A percentile compares a stretch with the other conserved stretches of the same genome.
These are phyloP conservation scores for Agelastica alni DNA, from an alignment of 2,888 invertebrate genomes.

Conservation along the genomic window DNA sequence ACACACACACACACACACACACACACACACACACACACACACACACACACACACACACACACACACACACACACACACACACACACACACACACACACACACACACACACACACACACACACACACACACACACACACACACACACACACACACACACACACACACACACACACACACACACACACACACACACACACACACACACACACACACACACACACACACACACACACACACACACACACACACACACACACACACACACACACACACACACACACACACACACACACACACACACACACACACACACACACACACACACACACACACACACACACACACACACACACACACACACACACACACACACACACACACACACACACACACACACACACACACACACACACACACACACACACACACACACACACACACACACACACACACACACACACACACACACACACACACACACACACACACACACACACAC, in stretches of 20 bases:
- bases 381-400: not conserved
- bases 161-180: not conserved
- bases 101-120: not conserved
- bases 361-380: not conserved
- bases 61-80: not conserved
- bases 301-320: not conserved
- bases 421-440: not conserved
- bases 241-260: not conserved
- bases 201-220: not conserved
- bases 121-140: not conserved
- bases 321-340: not conserved
- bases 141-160: not conserved
- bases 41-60: not conserved
- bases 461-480: not conserved
- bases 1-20: not conserved
- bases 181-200: not conserved
- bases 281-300: not conserved
- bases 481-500: not conserved
- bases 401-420: not conserved
- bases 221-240: not conserved
- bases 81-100: not conserved
- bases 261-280: not conserved
- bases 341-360: not conserved
- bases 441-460: not conserved
- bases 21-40: not conserved